Evolutionary conservation across 92 coral and sea anemone species (phyloP).

Genomic region (Hydrozoanthus gracilis): DNA sequence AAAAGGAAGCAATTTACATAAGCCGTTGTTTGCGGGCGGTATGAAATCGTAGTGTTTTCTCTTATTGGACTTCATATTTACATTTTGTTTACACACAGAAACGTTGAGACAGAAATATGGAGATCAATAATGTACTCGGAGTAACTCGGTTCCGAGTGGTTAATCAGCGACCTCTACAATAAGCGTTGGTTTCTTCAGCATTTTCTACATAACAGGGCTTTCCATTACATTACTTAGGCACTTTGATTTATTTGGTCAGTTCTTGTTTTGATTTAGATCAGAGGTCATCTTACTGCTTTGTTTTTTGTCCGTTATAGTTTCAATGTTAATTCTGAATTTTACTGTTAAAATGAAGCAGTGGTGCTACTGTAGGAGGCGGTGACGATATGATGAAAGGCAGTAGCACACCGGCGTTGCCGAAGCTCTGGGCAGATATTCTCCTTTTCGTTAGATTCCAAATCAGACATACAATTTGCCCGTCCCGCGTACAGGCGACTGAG

Average conservation of each 20-base stretch:
- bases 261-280: neutral
- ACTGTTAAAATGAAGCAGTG: neutral
- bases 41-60: neutral
- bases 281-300: neutral
- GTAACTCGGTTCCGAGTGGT: neutral
- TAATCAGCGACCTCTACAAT: neutral
- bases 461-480: neutral
- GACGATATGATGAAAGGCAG: neutral
- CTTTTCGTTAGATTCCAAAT: neutral
- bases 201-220: constrained; percentile 6
- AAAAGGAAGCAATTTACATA: neutral
- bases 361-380: neutral
- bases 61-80: neutral
- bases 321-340: neutral
- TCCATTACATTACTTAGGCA: constrained; percentile 8
- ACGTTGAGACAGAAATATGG: neutral
- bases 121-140: neutral
- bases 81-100: neutral
- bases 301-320: neutral
- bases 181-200: constrained; percentile 21
- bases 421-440: neutral
- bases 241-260: neutral
- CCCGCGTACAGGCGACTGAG: neutral
- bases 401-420: neutral
- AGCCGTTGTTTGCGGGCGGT: neutral